A percentile compares a stretch with the other conserved stretches of the same genome.
Conservation (phyloP, 1,140 invertebrate species). For the Notospermus geniculatus region DNA sequence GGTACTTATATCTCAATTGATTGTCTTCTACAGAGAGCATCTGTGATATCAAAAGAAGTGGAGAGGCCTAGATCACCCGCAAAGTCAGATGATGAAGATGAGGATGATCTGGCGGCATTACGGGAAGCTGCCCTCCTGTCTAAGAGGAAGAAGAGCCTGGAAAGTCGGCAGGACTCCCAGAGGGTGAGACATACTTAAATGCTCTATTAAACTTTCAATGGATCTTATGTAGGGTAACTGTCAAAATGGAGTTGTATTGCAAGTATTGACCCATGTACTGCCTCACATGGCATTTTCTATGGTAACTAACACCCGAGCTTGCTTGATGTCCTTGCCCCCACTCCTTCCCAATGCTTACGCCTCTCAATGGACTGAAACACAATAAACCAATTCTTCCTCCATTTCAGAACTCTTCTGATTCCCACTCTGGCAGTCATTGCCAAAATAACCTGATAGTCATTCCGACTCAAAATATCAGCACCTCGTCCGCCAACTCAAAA, state of each 20-base stretch:
- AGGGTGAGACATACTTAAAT: background rate
- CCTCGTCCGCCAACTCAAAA: too few species aligned
- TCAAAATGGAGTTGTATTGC: too few species aligned
- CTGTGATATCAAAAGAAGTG: background rate
- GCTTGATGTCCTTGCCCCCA: too few species aligned
- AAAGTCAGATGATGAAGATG: background rate
- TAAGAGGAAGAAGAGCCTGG: slow-evolving; percentile 6
- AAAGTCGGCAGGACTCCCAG: background rate
- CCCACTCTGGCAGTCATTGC: background rate
- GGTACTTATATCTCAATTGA: background rate
- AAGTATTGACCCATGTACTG: too few species aligned
- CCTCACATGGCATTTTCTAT: too few species aligned
- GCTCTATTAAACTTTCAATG: too few species aligned
- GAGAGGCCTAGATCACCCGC: background rate
- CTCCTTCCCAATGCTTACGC: too few species aligned
- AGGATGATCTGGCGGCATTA: slow-evolving; percentile 18
- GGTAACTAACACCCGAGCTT: too few species aligned
- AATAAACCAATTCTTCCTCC: slow-evolving; percentile 15
- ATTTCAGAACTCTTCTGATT: slow-evolving; percentile 14
- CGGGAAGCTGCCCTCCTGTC: slow-evolving; percentile 17
- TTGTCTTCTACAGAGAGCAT: background rate
- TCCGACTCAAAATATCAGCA: too few species aligned
- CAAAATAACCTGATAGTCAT: background rate
- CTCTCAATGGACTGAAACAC: too few species aligned
- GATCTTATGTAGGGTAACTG: background rate